phyloP scores from a whole-genome alignment of 2,113 vertebrate species.

The Lepus timidus region DNA sequence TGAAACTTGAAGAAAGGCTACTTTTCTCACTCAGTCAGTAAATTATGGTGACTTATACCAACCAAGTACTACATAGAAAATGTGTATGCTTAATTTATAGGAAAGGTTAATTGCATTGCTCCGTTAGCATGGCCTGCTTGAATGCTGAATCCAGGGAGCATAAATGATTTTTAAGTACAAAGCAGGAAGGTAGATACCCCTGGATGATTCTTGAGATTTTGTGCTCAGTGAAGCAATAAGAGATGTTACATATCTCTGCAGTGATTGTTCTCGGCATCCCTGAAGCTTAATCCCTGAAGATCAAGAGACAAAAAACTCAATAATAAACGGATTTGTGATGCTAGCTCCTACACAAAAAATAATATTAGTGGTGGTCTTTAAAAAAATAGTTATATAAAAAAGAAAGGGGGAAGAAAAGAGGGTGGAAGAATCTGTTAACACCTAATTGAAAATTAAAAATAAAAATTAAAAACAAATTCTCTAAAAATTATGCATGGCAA shows the following conservation, averaged over 20 bases:
- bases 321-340: conserved; percentile 78
- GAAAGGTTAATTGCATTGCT: conserved; percentile 84
- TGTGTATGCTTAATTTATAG: conserved; percentile 85
- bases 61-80: conserved; percentile 55
- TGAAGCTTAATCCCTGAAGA: conserved; percentile 78
- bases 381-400: background rate
- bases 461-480: no score
- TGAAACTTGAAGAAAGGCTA: conserved; percentile 65
- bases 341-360: conserved; percentile 61
- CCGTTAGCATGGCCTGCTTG: conserved; percentile 63
- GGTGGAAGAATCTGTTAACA: no score
- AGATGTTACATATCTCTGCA: conserved; percentile 69
- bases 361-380: background rate
- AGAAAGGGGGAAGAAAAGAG: no score
- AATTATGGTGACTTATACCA: conserved; percentile 74
- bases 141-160: conserved; percentile 63
- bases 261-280: conserved; percentile 76
- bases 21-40: conserved; percentile 59
- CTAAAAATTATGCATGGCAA: background rate
- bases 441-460: no score
- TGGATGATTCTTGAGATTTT: conserved; percentile 71
- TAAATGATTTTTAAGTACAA: conserved; percentile 81
- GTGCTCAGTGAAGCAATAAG: conserved; percentile 78
- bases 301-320: conserved; percentile 76
- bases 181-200: conserved; percentile 58